Evolutionary conservation across 1,140 invertebrate species (phyloP).

Genomic region (Protaetia brevitarsis): DNA sequence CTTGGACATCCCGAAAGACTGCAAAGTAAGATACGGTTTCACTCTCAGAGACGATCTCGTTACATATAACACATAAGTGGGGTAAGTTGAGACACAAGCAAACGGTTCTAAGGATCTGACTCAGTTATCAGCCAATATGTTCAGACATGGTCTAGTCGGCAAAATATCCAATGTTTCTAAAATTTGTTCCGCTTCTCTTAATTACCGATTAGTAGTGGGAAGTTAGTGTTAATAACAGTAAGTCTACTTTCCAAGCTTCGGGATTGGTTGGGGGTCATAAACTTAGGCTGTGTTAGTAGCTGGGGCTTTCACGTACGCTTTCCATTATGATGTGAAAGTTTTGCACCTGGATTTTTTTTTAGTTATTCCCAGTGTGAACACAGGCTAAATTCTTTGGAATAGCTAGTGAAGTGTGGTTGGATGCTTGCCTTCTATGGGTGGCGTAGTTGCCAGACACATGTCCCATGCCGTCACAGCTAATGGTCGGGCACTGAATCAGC

Average conservation of each 20-base stretch:
- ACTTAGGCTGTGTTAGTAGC: neutral
- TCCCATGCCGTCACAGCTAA: conserved; percentile 74
- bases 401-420: conserved; percentile 23
- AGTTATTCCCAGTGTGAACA: conserved; percentile 26
- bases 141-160: conserved; percentile 32
- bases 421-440: conserved; percentile 66
- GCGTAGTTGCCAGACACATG: conserved; percentile 84
- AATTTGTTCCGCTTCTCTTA: neutral
- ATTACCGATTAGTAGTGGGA: conserved; percentile 9
- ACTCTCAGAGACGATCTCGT: neutral
- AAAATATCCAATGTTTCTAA: conserved; percentile 19
- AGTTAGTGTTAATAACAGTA: neutral
- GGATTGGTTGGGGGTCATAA: neutral
- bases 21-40: conserved; percentile 28
- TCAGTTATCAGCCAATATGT: conserved; percentile 34
- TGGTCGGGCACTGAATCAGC: conserved; percentile 70
- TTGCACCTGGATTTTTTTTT: neutral
- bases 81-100: conserved; percentile 7
- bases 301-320: neutral
- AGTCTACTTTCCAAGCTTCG: conserved; percentile 18
- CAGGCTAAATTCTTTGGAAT: conserved; percentile 25
- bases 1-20: conserved; percentile 74
- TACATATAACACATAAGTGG: neutral
- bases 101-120: conserved; percentile 32
- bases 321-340: too few species aligned